These are phyloP conservation scores for Sitta europaea DNA, from an alignment of 2,113 vertebrate species.

Conservation along the genomic window DNA sequence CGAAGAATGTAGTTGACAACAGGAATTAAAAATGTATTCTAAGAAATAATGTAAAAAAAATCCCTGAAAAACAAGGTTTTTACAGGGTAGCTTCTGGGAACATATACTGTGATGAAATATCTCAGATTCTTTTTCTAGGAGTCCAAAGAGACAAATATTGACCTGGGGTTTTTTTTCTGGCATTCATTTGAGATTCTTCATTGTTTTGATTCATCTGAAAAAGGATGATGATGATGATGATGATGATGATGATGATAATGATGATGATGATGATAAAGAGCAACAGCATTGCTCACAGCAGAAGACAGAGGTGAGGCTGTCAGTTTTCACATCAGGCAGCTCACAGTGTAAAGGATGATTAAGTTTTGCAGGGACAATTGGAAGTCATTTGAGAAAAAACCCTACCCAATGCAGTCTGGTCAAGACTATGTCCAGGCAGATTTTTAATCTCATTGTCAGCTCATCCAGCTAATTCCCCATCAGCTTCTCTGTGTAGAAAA, in stretches of 20 bases:
- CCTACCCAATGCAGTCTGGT: not conserved
- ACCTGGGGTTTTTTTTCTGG: fast-evolving
- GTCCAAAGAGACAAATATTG: not conserved
- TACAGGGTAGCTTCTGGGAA: not conserved
- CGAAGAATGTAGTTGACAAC: not conserved
- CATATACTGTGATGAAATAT: not conserved
- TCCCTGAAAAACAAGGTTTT: not conserved
- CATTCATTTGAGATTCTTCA: not conserved
- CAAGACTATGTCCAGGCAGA: not conserved
- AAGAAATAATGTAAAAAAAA: not conserved
- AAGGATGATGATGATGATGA: not conserved
- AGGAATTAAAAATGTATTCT: not conserved
- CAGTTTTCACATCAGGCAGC: not conserved
- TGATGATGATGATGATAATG: not conserved
- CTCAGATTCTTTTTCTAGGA: not conserved
- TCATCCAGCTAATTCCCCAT: not conserved
- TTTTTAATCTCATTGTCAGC: not conserved
- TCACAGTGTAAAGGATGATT: not conserved
- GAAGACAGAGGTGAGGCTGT: not conserved
- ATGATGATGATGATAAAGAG: not conserved
- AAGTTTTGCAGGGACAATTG: not conserved
- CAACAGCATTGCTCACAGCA: not conserved
- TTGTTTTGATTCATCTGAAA: not conserved
- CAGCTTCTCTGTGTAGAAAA: not conserved
- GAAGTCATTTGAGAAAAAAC: not conserved